Base-by-base conservation (phyloP, 2,113 vertebrate genomes). In the Ifrita kowaldi region DNA sequence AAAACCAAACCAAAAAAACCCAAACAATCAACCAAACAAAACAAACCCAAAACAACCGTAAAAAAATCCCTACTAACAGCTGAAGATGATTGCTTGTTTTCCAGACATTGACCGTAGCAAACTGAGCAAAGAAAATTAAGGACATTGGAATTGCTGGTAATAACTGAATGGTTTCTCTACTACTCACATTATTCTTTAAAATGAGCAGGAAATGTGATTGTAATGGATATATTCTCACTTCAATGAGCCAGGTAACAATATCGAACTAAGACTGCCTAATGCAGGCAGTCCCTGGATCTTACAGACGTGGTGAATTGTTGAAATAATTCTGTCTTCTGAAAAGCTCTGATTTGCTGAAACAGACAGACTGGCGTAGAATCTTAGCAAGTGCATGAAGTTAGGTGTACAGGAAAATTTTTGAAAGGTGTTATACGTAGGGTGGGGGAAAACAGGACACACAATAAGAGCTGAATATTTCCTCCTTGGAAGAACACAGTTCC, bases 51-150 rank as follows among this genome's bases (percentile, higher is more conserved):
- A 62, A 33, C 24, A 60, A 8, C 7, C 1, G 2, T 27, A 23
- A 55, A 64, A 55, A 73, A 18, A 22, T 24, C 3, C 22, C 19
- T 67, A 28, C 13, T 18, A 62, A 69, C 6, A 62, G 27, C 19
- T 56, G 33, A 89, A 92, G 44, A 78, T 41, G 10, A 91, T 71
- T 73, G 37, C 56, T 89, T 94, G 33, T 89, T 92, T 97, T 94
- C 83, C 70, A 94, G 89, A 84, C 16, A 62, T 16, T 95, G 76
- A 74, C 41, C 77, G n/a, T 17, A 67, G 32, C 56, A 92, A 97
- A 95, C 37, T 18, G 42, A 92, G 77, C 67, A 75, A 59, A 84
- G 87, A 95, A 90, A 96, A 92, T 94, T 80, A 96, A 95, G 60
- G 56, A 85, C 44, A 75, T 56, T 74, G 46, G 60, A 87, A 83